Percentiles rank a stretch among this genome's conserved stretches.
These are phyloP conservation scores for Pseudorasbora parva DNA, from an alignment of 2,113 vertebrate species.

Conservation along the genomic window DNA sequence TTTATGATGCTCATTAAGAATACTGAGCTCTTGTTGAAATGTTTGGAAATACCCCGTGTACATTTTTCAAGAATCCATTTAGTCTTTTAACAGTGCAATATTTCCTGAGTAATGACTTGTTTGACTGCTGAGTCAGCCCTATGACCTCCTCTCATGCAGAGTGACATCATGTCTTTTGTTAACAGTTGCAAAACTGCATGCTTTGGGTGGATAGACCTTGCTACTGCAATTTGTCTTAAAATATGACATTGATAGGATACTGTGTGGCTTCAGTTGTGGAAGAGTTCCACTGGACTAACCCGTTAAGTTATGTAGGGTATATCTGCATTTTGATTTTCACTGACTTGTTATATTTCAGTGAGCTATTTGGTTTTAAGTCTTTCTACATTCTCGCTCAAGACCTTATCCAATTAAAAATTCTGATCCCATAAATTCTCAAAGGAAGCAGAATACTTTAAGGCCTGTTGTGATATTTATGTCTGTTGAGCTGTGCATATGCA, in stretches of 20 bases:
- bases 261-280: slow-evolving; percentile 8
- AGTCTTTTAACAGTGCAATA: slow-evolving; percentile 19
- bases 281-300: slow-evolving; percentile 1
- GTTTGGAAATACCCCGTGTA: slow-evolving; percentile 2
- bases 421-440: not conserved
- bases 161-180: slow-evolving; percentile 46
- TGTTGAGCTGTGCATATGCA: not conserved
- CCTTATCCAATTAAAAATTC: not conserved
- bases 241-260: slow-evolving; percentile 37
- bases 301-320: not conserved
- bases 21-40: slow-evolving; percentile 32
- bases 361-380: not conserved
- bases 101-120: slow-evolving; percentile 6
- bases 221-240: slow-evolving; percentile 39
- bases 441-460: not conserved
- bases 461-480: not conserved
- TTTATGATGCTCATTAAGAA: slow-evolving; percentile 9
- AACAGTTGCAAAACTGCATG: slow-evolving; percentile 31
- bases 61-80: slow-evolving; percentile 9
- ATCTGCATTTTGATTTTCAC: not conserved
- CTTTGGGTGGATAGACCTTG: slow-evolving; percentile 23
- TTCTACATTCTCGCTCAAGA: not conserved
- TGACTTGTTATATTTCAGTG: not conserved
- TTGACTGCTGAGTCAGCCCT: slow-evolving; percentile 43
- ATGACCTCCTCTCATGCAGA: slow-evolving; percentile 21